Evolutionary conservation across 2,113 vertebrate species (phyloP).

Genomic region (Nannospalax galili): DNA sequence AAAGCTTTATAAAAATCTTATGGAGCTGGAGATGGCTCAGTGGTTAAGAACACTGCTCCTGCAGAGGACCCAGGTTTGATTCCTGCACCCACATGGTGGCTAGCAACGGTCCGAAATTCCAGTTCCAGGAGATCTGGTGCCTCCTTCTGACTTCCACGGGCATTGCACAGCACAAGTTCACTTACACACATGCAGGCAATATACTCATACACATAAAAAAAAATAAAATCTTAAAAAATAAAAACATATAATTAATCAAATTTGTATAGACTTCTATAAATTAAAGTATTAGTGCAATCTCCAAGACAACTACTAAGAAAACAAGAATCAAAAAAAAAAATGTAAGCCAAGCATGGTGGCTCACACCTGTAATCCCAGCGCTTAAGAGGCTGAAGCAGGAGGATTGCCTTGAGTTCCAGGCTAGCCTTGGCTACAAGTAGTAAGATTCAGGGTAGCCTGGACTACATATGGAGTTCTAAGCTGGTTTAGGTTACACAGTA

Average conservation of each 20-base stretch:
- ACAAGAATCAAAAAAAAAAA: too few species aligned
- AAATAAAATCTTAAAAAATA: too few species aligned
- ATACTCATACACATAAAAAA: too few species aligned
- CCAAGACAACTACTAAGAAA: background rate
- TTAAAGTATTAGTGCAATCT: background rate
- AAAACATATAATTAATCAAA: constrained; percentile 13
- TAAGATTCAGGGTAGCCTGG: background rate
- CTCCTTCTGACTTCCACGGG: too few species aligned
- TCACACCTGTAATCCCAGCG: background rate
- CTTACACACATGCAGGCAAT: too few species aligned
- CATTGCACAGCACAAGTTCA: too few species aligned
- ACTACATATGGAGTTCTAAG: background rate
- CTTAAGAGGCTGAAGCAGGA: background rate
- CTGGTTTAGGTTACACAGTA: background rate
- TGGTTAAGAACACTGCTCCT: too few species aligned
- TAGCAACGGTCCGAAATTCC: too few species aligned
- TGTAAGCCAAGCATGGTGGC: background rate
- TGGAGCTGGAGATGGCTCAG: too few species aligned
- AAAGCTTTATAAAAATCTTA: background rate
- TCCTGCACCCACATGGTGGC: too few species aligned
- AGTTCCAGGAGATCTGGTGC: too few species aligned
- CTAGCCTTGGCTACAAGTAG: background rate
- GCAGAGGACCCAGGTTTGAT: too few species aligned
- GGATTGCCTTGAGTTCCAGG: background rate
- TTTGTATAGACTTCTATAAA: background rate